Conservation (phyloP, 1,140 invertebrate species). For the Euglossa dilemma region DNA sequence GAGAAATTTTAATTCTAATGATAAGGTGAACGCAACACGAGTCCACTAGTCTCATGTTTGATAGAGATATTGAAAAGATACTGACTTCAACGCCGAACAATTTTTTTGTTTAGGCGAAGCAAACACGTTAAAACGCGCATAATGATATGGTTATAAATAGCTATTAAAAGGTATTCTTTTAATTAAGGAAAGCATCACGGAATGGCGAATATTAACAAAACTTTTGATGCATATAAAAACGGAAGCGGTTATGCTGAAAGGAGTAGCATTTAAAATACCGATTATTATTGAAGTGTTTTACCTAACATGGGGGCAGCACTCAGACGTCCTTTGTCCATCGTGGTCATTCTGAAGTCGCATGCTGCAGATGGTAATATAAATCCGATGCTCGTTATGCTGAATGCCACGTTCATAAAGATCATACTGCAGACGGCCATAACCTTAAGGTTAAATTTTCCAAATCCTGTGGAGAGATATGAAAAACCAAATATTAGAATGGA, state of each 20-base stretch:
- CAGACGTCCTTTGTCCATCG: slow-evolving; percentile 82
- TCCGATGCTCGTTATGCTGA: slow-evolving; percentile 74
- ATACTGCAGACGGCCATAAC: slow-evolving; percentile 82
- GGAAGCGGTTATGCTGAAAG: background rate
- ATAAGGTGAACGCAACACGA: background rate
- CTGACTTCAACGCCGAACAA: background rate
- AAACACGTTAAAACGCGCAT: background rate
- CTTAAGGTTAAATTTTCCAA: slow-evolving; percentile 83
- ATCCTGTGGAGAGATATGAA: slow-evolving; percentile 73
- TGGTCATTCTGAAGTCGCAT: slow-evolving; percentile 83
- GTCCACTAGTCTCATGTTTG: background rate
- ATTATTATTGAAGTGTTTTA: slow-evolving; percentile 56
- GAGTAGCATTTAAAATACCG: background rate
- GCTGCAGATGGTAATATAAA: slow-evolving; percentile 84
- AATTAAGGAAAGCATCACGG: no score
- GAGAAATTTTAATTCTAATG: background rate
- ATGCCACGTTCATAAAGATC: slow-evolving; percentile 84
- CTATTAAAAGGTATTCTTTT: background rate
- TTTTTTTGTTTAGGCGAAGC: background rate
- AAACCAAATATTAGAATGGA: background rate
- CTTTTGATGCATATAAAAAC: background rate
- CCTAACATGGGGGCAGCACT: slow-evolving; percentile 79
- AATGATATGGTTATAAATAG: background rate
- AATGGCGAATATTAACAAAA: no score
- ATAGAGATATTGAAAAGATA: no score